Evolutionary conservation across 2,113 vertebrate species (phyloP), one percentile per base, ranked within the genome.

Genomic region (Lasiurus cinereus): DNA sequence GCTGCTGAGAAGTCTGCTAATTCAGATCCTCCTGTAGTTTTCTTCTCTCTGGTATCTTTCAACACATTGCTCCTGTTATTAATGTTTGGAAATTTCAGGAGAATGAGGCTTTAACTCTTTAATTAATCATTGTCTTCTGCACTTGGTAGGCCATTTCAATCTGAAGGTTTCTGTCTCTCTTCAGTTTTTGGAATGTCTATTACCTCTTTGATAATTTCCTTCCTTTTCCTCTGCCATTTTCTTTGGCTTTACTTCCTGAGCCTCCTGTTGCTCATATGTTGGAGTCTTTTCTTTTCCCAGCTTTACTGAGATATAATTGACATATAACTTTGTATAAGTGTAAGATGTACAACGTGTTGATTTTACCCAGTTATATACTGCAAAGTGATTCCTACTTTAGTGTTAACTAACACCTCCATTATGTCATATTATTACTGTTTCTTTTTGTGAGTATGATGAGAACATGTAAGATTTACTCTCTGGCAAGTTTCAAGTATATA

Each of bases 231-330:
- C n/a, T 39, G 22, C 12, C n/a, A 69, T 83, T 83, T 83, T 89
- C 46, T 90, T 72, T 50, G 70, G 50, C 80, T 94, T 77, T 90
- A 39, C 50, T 50, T 50, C 52, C 54, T n/a, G 70, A 77, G 86
- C 69, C 46, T 69, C 31, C 86, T 39, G 13, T 48, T 62, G 50
- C 48, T 69, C 50, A 46, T 18, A 50, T 50, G 50, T 77, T 54
- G 31, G 88, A 91, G 31, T 12, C 8, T 59, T 79, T 54, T 80
- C 46, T 73, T 83, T 83, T 62, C 18, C 78, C 39, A 11, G 78
- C 22, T 73, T 62, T 83, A 29, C 1, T 64, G 91, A 79, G 18
- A 31, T 87, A 69, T 62, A 50, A 72, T 19, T 50, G 74, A 87
- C 18, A 72, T 13, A n/a, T 50, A 79, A 87, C 18, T 31, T 6